Base-by-base conservation (phyloP, 1,140 invertebrate genomes). In the Trichonephila clavipes region DNA sequence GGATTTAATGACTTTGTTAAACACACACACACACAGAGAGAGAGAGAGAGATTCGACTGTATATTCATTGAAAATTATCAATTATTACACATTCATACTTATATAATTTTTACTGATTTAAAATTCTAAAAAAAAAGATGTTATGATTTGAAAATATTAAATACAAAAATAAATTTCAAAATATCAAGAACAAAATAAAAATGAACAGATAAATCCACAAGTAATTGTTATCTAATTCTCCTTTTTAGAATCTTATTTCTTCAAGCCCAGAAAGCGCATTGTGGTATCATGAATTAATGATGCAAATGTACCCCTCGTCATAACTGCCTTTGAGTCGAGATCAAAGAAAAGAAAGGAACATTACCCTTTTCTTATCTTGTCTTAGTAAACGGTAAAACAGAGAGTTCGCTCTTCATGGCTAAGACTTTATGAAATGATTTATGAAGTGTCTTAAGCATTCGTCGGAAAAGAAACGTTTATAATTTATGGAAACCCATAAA, bases 401-500 rank as follows among this genome's bases (percentile, higher is more conserved):
- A 18, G 19, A 81, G 24, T 10, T 28, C 86, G 18, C 18, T 64
- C 64, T 89, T 58, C 51, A 81, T 82, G 44, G 44, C 51, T 66
- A 81, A 83, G 90, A 91, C 77, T 83, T 91, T 66, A 83, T 91
- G 90, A 64, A 91, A 83, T 91, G 90, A 91, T 91, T 91, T 91
- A 91, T 91, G 90, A 66, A 64, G 58, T 91, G 90, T 91, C 90
- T 62, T 66, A 83, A 85, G n/a, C 81, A 91, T 85, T 91, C 81
- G 28, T 24, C 59, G 62, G 58, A 91, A 91, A 91, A 85, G 81
- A 91, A 91, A 85, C 28, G 90, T 51, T 91, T 91, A 85, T 91
- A 91, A 91, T 91, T 91, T 91, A 91, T 91, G 81, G 77, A 91
- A 91, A 91, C 90, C 58, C 90, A 91, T 91, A 91, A 91, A 83